Percentiles rank a stretch among this genome's conserved stretches.
Evolutionary conservation across 2,888 invertebrate genomes (phyloP).

Genomic region (Pimpla rufipes): DNA sequence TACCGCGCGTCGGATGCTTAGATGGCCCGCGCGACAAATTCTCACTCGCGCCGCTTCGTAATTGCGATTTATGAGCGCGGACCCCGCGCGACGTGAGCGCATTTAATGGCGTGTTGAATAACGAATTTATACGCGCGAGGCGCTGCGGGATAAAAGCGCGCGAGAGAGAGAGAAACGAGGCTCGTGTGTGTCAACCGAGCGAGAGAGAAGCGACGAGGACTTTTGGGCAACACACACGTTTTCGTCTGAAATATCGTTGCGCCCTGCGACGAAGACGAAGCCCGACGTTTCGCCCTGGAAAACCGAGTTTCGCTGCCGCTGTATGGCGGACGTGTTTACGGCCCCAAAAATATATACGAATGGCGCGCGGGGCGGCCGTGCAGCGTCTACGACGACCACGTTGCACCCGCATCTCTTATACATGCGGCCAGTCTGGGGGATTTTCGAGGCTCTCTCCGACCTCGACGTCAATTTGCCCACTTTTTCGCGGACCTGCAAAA

Average conservation of each 20-base stretch:
- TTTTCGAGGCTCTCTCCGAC: background rate
- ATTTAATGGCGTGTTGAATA: constrained; percentile 85
- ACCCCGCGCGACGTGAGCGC: constrained; percentile 75
- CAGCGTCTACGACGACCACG: constrained; percentile 10
- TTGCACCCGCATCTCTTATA: background rate
- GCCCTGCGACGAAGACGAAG: constrained; percentile 52
- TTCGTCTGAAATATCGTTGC: constrained; percentile 60
- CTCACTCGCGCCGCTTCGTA: constrained; percentile 83
- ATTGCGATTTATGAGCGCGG: constrained; percentile 83
- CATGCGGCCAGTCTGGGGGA: background rate
- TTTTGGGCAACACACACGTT: constrained; percentile 47
- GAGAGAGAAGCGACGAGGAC: constrained; percentile 1
- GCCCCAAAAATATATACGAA: constrained; percentile 65
- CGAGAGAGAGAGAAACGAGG: constrained; percentile 9
- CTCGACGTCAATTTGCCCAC: background rate
- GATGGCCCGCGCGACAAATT: constrained; percentile 83
- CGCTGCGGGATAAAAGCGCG: constrained; percentile 47
- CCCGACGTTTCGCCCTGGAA: constrained; percentile 52
- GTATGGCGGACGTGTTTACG: constrained; percentile 65
- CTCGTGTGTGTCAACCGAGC: background rate
- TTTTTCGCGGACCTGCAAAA: background rate
- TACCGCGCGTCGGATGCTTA: constrained; percentile 64
- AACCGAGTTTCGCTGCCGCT: constrained; percentile 46
- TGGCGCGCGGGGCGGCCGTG: constrained; percentile 36
- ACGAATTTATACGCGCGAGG: constrained; percentile 81